Evolutionary conservation across 2,797 vertebrate genomes (phyloP).

Genomic region (Sebastolobus alascanus): DNA sequence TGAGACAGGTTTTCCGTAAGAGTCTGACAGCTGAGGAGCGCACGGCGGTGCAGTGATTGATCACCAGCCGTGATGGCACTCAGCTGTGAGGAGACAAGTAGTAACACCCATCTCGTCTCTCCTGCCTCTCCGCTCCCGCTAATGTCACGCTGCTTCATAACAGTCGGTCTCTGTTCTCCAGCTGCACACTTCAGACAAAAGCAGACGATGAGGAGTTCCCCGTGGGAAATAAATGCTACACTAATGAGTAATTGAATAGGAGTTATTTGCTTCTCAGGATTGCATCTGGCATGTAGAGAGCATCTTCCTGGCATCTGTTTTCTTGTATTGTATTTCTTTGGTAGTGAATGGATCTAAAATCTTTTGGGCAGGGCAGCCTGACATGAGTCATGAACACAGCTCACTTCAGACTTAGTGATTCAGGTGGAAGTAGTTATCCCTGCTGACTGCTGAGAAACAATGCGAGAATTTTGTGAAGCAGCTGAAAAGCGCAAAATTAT

Average conservation of each 20-base stretch:
- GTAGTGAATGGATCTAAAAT: neutral
- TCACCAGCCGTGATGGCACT: conserved; percentile 9
- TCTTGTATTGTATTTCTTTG: neutral
- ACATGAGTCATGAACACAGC: neutral
- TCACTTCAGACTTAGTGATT: neutral
- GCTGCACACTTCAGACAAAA: conserved; percentile 10
- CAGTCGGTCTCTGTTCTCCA: neutral
- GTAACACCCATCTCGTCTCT: neutral
- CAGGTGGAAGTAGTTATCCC: neutral
- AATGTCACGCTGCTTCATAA: conserved; percentile 7
- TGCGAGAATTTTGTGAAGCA: neutral
- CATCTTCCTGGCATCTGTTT: neutral
- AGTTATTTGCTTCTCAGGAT: neutral
- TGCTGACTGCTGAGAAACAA: neutral
- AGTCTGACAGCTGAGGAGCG: neutral
- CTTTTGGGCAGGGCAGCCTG: neutral
- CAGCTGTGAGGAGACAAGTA: conserved; percentile 3
- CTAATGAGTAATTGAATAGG: neutral
- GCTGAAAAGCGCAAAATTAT: neutral
- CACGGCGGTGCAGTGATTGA: neutral
- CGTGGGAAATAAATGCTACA: neutral
- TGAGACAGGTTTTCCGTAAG: neutral
- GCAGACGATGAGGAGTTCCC: neutral
- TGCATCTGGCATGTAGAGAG: neutral
- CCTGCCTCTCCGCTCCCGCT: neutral